Base-by-base conservation (phyloP, 2,888 invertebrate species). In the Aphidoletes aphidimyza region DNA sequence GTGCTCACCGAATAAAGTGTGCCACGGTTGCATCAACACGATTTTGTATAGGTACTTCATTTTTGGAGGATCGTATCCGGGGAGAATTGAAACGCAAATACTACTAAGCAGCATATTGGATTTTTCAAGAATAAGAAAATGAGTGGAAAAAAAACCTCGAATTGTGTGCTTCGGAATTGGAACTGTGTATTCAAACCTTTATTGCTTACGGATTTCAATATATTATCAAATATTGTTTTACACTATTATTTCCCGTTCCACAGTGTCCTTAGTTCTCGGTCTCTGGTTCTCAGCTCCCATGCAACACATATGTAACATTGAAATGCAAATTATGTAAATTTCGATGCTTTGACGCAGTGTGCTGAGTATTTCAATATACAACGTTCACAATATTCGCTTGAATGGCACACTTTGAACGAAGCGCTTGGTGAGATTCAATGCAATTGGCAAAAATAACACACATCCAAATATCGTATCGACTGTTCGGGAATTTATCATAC, bases 151-250 rank as follows among this genome's bases (percentile, higher is more conserved):
- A 30, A n/a, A 69, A 30, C 8, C 17, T 17, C 1, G 30, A 22
- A 26, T 26, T n/a, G 3, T 14, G 69, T 69, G 69, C 54, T 54
- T 54, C 30, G 69, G 30, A 2, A 19, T 14, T 30, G 3, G 34
- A 2, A 30, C 69, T 69, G 30, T 69, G 14, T 42, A 14, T 69
- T 30, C 69, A 14, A 69, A 69, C 69, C 34, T 69, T 69, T 69
- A 69, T 69, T 69, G 69, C 69, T 30, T 69, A 69, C 69, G 30
- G 30, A 69, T 69, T 69, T 69, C 69, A 69, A 69, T 69, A 69
- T 69, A 69, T 69, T 69, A 69, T 69, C 69, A 69, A 69, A 69
- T 69, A 69, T 69, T 69, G 69, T 69, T 69, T 69, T 69, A 69
- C 69, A 69, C 69, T 69, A 69, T 69, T 26, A 69, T 54, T 54